Evolutionary conservation across 2,888 invertebrate species (phyloP).

Genomic region (Eristalinus aeneus): DNA sequence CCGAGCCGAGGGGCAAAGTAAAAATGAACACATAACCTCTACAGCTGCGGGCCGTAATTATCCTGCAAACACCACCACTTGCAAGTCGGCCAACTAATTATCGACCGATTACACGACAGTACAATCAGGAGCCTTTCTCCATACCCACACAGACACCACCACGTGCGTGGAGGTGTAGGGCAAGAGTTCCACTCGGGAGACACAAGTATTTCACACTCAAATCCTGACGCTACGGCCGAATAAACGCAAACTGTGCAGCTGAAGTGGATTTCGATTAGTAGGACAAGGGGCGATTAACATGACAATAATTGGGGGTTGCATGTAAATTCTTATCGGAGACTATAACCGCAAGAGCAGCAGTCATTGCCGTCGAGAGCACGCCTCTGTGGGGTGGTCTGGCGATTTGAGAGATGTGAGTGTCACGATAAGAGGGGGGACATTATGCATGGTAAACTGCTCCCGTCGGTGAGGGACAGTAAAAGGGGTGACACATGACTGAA

Average conservation of each 20-base stretch:
- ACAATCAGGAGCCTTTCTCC: background rate
- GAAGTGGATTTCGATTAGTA: constrained; percentile 53
- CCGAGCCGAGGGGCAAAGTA: background rate
- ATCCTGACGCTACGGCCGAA: background rate
- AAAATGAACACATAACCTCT: background rate
- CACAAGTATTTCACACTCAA: constrained; percentile 10
- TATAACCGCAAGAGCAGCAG: constrained; percentile 43
- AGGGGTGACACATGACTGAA: background rate
- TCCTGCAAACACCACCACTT: constrained; percentile 39
- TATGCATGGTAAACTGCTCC: constrained; percentile 18
- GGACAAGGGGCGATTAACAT: constrained; percentile 50
- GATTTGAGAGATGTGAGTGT: constrained; percentile 25
- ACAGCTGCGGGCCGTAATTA: constrained; percentile 18
- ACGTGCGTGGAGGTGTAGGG: background rate
- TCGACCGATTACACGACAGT: constrained; percentile 31
- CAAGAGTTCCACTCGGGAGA: background rate
- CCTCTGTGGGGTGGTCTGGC: constrained; percentile 3
- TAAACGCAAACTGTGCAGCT: constrained; percentile 23
- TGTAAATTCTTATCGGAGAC: constrained; percentile 56
- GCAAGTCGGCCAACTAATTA: constrained; percentile 49
- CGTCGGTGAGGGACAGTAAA: background rate
- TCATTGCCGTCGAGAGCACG: background rate
- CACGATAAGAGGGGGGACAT: constrained; percentile 10
- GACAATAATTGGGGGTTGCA: constrained; percentile 59
- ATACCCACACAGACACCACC: background rate